Evolutionary conservation across 1,140 invertebrate species (phyloP).

Genomic region (Melipona quadrifasciata): DNA sequence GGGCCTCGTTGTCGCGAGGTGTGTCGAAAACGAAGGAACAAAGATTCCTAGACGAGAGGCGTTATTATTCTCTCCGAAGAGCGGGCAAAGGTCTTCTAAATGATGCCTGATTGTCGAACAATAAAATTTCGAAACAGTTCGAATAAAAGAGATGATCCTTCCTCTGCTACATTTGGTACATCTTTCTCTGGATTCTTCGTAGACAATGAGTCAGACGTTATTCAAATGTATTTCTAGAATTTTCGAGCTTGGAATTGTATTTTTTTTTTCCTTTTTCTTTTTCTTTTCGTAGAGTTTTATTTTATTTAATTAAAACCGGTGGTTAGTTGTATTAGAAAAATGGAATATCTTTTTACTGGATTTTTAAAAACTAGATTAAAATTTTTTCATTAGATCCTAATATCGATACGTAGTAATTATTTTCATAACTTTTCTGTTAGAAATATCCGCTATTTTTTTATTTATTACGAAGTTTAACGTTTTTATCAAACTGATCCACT

Average conservation of each 20-base stretch:
- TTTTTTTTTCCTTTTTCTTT: not conserved
- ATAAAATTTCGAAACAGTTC: conserved; percentile 44
- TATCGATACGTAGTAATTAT: too few species aligned
- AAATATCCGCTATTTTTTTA: too few species aligned
- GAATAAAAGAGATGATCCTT: not conserved
- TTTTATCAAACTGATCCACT: too few species aligned
- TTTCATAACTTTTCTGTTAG: too few species aligned
- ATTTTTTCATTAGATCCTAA: too few species aligned
- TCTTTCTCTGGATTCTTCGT: not conserved
- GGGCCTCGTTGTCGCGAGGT: not conserved
- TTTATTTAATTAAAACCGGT: too few species aligned
- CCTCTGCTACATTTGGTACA: conserved; percentile 43
- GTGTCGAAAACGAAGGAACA: not conserved
- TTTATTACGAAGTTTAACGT: too few species aligned
- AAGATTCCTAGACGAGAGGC: conserved; percentile 22
- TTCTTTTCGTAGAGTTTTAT: not conserved
- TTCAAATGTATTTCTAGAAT: not conserved
- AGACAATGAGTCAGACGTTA: conserved; percentile 38
- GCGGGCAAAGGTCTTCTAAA: conserved; percentile 57
- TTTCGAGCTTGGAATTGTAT: not conserved
- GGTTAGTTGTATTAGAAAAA: too few species aligned
- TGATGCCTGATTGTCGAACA: conserved; percentile 74
- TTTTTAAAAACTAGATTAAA: too few species aligned
- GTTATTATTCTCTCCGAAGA: not conserved
- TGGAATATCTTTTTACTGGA: too few species aligned